These are phyloP conservation scores for Phaonia tiefii DNA, from an alignment of 2,888 invertebrate species.

Conservation along the genomic window DNA sequence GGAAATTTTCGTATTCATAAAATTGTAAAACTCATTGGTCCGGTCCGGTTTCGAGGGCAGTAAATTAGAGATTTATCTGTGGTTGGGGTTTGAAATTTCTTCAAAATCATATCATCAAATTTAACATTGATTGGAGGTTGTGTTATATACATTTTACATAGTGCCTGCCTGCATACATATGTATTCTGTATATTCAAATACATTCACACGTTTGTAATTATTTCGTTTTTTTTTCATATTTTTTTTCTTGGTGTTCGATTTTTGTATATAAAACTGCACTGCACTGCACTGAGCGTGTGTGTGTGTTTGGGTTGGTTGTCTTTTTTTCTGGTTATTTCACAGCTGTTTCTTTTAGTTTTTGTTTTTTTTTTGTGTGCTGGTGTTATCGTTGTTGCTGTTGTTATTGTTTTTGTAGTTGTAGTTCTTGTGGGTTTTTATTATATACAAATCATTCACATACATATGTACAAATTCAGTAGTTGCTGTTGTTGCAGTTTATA, in stretches of 20 bases:
- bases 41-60: too few relatives aligned
- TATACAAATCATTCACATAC: too few relatives aligned
- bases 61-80: background rate
- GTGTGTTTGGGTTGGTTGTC: slow-evolving; percentile 5
- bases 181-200: background rate
- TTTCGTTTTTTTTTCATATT: background rate
- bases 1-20: too few relatives aligned
- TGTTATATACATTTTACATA: background rate
- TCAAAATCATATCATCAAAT: too few relatives aligned
- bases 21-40: too few relatives aligned
- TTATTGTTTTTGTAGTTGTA: slow-evolving; percentile 13
- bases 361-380: slow-evolving; percentile 27
- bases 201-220: slow-evolving; percentile 2
- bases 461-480: background rate
- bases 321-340: slow-evolving; percentile 56
- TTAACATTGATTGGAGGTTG: background rate
- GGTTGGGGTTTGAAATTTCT: background rate
- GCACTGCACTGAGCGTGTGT: background rate
- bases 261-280: slow-evolving; percentile 41
- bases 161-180: background rate
- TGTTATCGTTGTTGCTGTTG: slow-evolving; percentile 27
- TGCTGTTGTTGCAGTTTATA: background rate
- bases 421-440: background rate
- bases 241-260: slow-evolving; percentile 7
- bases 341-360: slow-evolving; percentile 62